Conservation (phyloP, 2,888 invertebrate genomes). For the Chironomus riparius region DNA sequence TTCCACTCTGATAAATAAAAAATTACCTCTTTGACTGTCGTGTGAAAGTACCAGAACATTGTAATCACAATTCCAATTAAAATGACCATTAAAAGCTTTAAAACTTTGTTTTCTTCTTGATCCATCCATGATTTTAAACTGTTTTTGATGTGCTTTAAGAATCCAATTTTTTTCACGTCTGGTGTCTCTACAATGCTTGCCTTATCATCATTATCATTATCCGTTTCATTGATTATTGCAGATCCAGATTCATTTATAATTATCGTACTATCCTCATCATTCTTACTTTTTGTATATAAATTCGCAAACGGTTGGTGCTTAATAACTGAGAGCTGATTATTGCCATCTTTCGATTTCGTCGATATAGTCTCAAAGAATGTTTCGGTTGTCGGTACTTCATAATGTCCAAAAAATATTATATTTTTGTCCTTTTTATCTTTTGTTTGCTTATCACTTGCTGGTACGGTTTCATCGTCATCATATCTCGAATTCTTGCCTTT, state of each 20-base stretch:
- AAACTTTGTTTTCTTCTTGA: slow-evolving; percentile 65
- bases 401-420: slow-evolving; percentile 50
- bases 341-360: not conserved
- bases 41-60: slow-evolving; percentile 67
- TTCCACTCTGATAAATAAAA: not conserved
- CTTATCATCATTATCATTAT: not conserved
- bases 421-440: slow-evolving; percentile 35
- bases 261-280: not conserved
- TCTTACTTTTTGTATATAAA: not conserved
- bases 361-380: not conserved
- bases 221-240: not conserved
- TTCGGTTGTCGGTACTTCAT: slow-evolving; percentile 58
- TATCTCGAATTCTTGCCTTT: slow-evolving; percentile 32
- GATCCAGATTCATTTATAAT: not conserved
- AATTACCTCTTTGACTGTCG: slow-evolving; percentile 56
- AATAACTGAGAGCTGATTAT: not conserved
- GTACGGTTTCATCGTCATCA: not conserved
- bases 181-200: not conserved
- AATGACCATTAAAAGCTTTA: slow-evolving; percentile 60
- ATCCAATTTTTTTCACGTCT: not conserved
- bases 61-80: slow-evolving; percentile 58
- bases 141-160: not conserved
- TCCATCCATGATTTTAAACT: slow-evolving; percentile 48
- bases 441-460: slow-evolving; percentile 4
- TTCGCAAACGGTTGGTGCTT: not conserved